Percentiles rank a stretch among this genome's conserved stretches.
Evolutionary conservation across 2,888 invertebrate species (phyloP).

Genomic region (Leptinotarsa rubiginosa): DNA sequence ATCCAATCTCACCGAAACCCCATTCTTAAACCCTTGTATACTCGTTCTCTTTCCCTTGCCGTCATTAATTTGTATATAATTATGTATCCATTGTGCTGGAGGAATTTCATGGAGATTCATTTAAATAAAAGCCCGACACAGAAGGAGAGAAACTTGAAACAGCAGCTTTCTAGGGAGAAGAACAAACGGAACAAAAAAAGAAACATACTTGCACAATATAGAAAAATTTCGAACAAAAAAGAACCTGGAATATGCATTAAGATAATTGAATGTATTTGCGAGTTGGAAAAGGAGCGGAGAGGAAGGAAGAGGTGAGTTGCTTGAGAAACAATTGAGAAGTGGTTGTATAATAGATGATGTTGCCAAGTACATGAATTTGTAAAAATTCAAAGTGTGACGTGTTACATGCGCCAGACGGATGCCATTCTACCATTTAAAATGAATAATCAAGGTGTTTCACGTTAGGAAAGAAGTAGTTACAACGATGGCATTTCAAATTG

Average conservation of each 20-base stretch:
- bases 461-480: too few relatives aligned
- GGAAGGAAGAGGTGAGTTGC: slow-evolving; percentile 17
- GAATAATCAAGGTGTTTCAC: too few relatives aligned
- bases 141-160: slow-evolving; percentile 36
- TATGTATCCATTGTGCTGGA: slow-evolving; percentile 41
- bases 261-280: slow-evolving; percentile 48
- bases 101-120: slow-evolving; percentile 32
- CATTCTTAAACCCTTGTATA: slow-evolving; percentile 32
- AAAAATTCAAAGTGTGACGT: background rate
- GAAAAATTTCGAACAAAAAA: slow-evolving; percentile 24
- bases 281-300: slow-evolving; percentile 30
- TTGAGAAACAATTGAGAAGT: background rate
- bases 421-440: too few relatives aligned
- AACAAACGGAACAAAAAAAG: slow-evolving; percentile 29
- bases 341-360: background rate
- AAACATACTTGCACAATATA: slow-evolving; percentile 28
- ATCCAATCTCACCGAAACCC: slow-evolving; percentile 38
- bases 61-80: slow-evolving; percentile 46
- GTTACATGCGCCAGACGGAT: background rate
- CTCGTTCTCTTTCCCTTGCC: slow-evolving; percentile 25
- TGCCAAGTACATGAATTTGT: slow-evolving; percentile 11
- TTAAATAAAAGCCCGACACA: slow-evolving; percentile 34
- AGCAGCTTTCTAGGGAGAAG: slow-evolving; percentile 29
- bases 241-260: slow-evolving; percentile 48
- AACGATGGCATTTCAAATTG: too few relatives aligned